Evolutionary conservation across 2,113 vertebrate genomes (phyloP).

Genomic region (Cebus imitator): DNA sequence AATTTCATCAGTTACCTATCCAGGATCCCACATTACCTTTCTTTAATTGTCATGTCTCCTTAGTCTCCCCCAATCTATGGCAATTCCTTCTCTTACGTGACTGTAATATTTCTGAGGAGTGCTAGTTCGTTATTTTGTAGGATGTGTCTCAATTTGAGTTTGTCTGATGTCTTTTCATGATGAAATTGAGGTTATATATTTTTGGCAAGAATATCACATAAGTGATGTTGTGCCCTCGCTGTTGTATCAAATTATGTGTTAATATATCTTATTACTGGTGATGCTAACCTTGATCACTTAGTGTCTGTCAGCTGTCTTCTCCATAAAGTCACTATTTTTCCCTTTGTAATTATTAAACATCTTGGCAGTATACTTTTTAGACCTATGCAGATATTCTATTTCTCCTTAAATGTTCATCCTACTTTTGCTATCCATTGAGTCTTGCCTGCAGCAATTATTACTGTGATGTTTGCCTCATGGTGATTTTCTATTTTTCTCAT

Average conservation of each 20-base stretch:
- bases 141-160: not conserved
- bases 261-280: not conserved
- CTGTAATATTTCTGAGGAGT: not conserved
- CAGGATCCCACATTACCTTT: not conserved
- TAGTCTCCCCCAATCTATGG: not conserved
- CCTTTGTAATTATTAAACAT: not conserved
- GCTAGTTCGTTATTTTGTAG: not conserved
- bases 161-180: not conserved
- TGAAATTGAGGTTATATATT: not conserved
- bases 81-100: not conserved
- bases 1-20: not conserved
- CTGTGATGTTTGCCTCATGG: not conserved
- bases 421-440: not conserved
- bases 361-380: not conserved
- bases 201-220: not conserved
- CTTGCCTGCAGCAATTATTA: not conserved
- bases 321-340: not conserved
- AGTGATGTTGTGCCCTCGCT: not conserved
- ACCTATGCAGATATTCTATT: not conserved
- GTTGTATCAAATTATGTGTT: not conserved
- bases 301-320: not conserved
- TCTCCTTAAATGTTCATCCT: not conserved
- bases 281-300: not conserved
- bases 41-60: not conserved
- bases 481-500: conserved; percentile 6